Evolutionary conservation across 2,888 invertebrate species (phyloP), one percentile per base, ranked within the genome.

Genomic region (Automeris io): DNA sequence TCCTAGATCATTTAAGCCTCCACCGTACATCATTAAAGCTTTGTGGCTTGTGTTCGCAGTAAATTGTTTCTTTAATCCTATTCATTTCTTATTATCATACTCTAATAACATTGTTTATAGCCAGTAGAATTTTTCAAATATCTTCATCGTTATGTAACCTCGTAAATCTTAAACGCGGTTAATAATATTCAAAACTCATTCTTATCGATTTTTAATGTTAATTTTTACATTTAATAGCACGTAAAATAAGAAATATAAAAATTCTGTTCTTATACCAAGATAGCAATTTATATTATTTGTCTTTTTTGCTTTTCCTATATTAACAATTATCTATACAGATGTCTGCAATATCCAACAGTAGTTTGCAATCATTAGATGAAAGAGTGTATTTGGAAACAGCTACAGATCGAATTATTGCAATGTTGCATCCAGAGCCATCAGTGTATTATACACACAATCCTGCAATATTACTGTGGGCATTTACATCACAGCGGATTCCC

Each of bases 31-130:
- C 38, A 62, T 79, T 31, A 86, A 86, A 60, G 80, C 83, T 1
- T 45, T 86, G 1, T 85, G 83, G 85, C 82, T 86, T 4, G 78
- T 85, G 1, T 81, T 82, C 48, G 80, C 85, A 35, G 85, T 85
- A 70, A 75, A 51, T 67, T 18, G 26, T 9, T 37, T 13, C 16
- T 11, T 23, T 26, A 18, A 35, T 35, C 18, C 9, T n/a, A n/a
- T n/a, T n/a, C n/a, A n/a, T n/a, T n/a, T n/a, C n/a, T n/a, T n/a
- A n/a, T n/a, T n/a, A n/a, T n/a, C n/a, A n/a, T n/a, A n/a, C n/a
- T n/a, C n/a, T 31, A 34, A 22, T 13, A n/a, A 13, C 7, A 13
- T 26, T 9, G 2, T 25, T 2, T 9, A 9, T 25, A 8, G 3
- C 2, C 25, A n/a, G n/a, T n/a, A n/a, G 11, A 25, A 25, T 23